Evolutionary conservation across 2,888 invertebrate genomes (phyloP), one percentile per base, ranked within the genome.

Genomic region (Ormyrus rosae): DNA sequence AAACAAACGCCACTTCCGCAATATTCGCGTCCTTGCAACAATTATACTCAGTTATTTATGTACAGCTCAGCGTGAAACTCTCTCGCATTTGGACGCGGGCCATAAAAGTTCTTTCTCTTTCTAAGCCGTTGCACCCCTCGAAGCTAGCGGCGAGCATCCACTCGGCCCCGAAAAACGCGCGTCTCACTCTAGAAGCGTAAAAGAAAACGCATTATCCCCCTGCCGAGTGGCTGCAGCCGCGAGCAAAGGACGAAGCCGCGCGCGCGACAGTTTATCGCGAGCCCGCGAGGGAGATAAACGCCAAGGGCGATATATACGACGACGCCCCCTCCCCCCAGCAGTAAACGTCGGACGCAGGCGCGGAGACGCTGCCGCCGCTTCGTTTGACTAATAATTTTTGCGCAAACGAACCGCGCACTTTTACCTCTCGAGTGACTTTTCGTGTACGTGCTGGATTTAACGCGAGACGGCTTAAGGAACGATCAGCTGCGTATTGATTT

Each of bases 291-390:
- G 19, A 65, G 48, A 64, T 56, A 74, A 65, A 74, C 63, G 74
- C 56, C 46, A 58, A 71, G 50, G 10, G 34, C 51, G 13, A 68
- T 68, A 58, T 53, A 58, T 46, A 34, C 34, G 34, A 51, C 50
- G 34, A 34, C 34, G 34, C 34, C 1, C 34, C 34, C 34, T 4
- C 61, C 51, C 45, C n/a, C 7, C 4, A 50, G 51, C 68, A 75
- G 68, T 75, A 60, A 75, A 68, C 56, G 51, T 74, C 55, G 34
- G n/a, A 9, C 46, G 67, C 45, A 53, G 6, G 11, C 34, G 34
- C 34, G 34, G 34, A 34, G 19, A 19, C 19, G 19, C 19, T 19
- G 19, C 19, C 19, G 19, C 19, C n/a, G 51, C 50, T 53, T 11
- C 13, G 51, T 61, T 63, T n/a, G 50, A 34, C 45, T 34, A 34